phyloP scores from a whole-genome alignment of 1,140 invertebrate species.

The Megalopta genalis region DNA sequence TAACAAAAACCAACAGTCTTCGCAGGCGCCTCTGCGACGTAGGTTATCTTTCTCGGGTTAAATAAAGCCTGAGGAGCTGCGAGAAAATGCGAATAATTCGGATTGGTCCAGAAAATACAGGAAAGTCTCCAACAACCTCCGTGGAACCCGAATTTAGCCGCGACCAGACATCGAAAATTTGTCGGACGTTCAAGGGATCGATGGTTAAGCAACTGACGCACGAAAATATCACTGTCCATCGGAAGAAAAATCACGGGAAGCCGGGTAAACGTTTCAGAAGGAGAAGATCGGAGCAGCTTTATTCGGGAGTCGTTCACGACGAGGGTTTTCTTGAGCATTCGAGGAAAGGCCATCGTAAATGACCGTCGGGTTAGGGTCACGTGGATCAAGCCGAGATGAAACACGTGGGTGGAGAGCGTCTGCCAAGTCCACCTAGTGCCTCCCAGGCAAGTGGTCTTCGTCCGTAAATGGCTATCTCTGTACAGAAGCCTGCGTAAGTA shows the following conservation, averaged over 20 bases:
- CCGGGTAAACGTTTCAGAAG: background rate
- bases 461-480: constrained; percentile 46
- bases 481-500: constrained; percentile 18
- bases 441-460: constrained; percentile 38
- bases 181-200: too few relatives aligned
- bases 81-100: too few relatives aligned
- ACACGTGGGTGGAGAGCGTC: constrained; percentile 39
- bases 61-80: too few relatives aligned
- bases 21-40: too few relatives aligned
- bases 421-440: constrained; percentile 47
- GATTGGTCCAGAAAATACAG: too few relatives aligned
- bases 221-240: background rate
- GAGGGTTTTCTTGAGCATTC: constrained; percentile 3
- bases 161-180: too few relatives aligned
- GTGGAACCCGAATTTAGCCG: too few relatives aligned
- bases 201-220: too few relatives aligned
- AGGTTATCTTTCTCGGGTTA: too few relatives aligned
- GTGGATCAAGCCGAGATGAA: constrained; percentile 43
- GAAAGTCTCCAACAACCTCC: too few relatives aligned
- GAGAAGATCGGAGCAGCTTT: background rate
- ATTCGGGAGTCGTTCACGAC: background rate
- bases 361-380: constrained; percentile 47
- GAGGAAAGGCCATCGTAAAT: constrained; percentile 51
- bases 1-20: too few relatives aligned
- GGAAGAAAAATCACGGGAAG: background rate